phyloP scores from a whole-genome alignment of 2,888 invertebrate species.

The Nomada fabriciana region DNA sequence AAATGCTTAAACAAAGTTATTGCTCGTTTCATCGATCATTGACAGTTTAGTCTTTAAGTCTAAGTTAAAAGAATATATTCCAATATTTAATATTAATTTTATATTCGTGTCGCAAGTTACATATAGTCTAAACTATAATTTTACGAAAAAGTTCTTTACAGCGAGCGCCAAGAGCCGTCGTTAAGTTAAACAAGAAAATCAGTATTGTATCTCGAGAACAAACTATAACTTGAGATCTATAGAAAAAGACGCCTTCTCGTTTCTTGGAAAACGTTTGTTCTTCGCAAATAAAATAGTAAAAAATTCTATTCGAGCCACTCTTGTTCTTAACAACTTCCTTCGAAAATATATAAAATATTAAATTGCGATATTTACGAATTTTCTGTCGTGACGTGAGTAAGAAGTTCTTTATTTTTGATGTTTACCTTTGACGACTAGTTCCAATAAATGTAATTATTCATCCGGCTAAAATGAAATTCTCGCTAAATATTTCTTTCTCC shows the following conservation, averaged over 20 bases:
- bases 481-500: constrained; percentile 53
- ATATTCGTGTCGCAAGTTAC: constrained; percentile 69
- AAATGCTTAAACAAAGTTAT: constrained; percentile 64
- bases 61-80: constrained; percentile 70
- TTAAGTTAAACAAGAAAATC: constrained; percentile 43
- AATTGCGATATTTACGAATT: constrained; percentile 58
- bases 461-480: constrained; percentile 48
- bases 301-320: constrained; percentile 54
- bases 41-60: constrained; percentile 68
- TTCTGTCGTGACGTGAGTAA: constrained; percentile 49
- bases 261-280: constrained; percentile 41
- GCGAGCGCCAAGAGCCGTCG: constrained; percentile 31
- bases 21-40: constrained; percentile 69
- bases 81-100: constrained; percentile 72
- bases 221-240: constrained; percentile 26
- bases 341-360: constrained; percentile 40
- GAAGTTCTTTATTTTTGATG: constrained; percentile 58
- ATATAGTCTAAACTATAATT: constrained; percentile 54
- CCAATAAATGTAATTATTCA: constrained; percentile 53
- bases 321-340: constrained; percentile 48
- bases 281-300: constrained; percentile 44
- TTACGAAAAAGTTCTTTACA: constrained; percentile 40
- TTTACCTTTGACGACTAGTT: constrained; percentile 37
- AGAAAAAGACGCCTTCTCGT: constrained; percentile 31
- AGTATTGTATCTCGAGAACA: constrained; percentile 46